Evolutionary conservation across 1,140 invertebrate genomes (phyloP).

Genomic region (Heterodera carotae): DNA sequence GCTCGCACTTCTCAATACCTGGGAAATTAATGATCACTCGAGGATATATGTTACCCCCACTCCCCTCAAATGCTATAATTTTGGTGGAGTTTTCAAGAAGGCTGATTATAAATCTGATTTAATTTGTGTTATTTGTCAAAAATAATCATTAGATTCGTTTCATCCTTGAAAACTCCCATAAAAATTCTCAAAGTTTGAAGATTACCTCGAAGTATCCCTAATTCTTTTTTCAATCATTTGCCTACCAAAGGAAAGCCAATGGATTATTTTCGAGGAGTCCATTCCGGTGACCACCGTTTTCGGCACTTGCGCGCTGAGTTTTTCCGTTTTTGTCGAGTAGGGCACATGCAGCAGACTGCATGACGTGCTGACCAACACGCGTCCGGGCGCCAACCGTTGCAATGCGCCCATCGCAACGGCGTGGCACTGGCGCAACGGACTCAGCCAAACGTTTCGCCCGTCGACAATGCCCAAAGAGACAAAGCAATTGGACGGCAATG

Average conservation of each 20-base stretch:
- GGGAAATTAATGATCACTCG: no score
- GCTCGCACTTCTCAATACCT: slow-evolving; percentile 15
- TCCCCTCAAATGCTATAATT: no score
- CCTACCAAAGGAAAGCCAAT: slow-evolving; percentile 24
- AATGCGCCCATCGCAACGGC: slow-evolving; percentile 6
- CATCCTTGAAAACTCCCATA: no score
- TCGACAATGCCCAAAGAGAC: slow-evolving; percentile 19
- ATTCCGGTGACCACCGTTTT: not conserved
- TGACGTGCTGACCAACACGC: slow-evolving; percentile 24
- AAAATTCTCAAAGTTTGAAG: no score
- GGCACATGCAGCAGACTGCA: slow-evolving; percentile 34
- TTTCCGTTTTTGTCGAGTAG: slow-evolving; percentile 17
- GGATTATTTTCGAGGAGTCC: slow-evolving; percentile 16
- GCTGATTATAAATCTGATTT: no score
- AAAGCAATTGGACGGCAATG: slow-evolving; percentile 8
- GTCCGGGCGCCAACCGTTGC: not conserved
- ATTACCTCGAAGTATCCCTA: no score
- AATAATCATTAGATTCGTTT: no score
- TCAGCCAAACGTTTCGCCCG: slow-evolving; percentile 30
- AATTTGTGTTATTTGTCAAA: no score
- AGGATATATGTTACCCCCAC: no score
- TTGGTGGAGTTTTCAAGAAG: no score
- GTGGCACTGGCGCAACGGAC: slow-evolving; percentile 7
- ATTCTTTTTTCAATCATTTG: slow-evolving; percentile 18
- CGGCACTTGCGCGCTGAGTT: not conserved